These are phyloP conservation scores for Ptychobarbus kaznakovi DNA, from an alignment of 2,797 vertebrate genomes.

Conservation along the genomic window DNA sequence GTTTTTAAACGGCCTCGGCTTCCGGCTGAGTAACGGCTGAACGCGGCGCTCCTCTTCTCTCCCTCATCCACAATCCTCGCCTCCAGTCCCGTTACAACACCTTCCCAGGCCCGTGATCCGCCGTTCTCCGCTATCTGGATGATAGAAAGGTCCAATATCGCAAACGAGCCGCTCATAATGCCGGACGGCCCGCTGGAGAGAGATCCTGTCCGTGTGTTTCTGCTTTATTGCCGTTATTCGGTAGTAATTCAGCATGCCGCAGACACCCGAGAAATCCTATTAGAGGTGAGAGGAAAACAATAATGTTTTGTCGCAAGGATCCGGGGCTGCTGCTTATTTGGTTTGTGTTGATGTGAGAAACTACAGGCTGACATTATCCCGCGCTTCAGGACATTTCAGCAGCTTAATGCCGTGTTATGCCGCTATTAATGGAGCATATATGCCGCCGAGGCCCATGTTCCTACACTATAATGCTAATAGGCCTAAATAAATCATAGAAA, in stretches of 20 bases:
- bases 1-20: neutral
- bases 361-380: conserved; percentile 1
- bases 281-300: conserved; percentile 48
- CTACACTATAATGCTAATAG: conserved; percentile 2
- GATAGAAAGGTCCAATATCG: conserved; percentile 57
- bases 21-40: neutral
- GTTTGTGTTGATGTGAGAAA: conserved; percentile 23
- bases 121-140: conserved; percentile 23
- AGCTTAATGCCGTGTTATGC: neutral
- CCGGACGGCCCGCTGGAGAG: conserved; percentile 27
- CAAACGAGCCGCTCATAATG: conserved; percentile 26
- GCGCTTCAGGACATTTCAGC: conserved; percentile 2
- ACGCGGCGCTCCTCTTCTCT: neutral
- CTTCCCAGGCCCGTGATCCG: neutral
- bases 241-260: conserved; percentile 47
- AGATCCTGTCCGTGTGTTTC: conserved; percentile 39
- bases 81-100: neutral
- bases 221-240: conserved; percentile 58
- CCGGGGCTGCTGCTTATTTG: conserved; percentile 6
- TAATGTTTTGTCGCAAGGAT: conserved; percentile 17
- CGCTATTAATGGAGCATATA: conserved; percentile 19
- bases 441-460: neutral
- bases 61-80: neutral
- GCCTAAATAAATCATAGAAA: neutral
- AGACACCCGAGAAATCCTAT: conserved; percentile 54